Evolutionary conservation across 1,140 invertebrate species (phyloP), one percentile per base, ranked within the genome.

Genomic region (Thalassaphorura encarpata): DNA sequence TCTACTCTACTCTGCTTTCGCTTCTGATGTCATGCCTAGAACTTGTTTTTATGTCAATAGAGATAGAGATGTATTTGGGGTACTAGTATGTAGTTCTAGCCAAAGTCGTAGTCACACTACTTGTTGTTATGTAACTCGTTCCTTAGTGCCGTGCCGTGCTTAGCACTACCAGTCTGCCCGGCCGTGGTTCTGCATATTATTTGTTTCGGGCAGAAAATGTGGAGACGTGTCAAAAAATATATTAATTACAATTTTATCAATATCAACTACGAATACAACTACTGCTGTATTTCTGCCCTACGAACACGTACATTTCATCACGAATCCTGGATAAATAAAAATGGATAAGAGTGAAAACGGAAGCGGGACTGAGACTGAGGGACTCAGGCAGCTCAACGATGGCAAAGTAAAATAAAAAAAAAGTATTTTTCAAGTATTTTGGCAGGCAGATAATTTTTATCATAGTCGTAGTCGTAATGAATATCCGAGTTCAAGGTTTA

Each of bases 291-390:
- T n/a, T n/a, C n/a, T n/a, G n/a, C n/a, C n/a, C n/a, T n/a, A n/a
- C n/a, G n/a, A n/a, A n/a, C n/a, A n/a, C n/a, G n/a, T n/a, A 96
- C 89, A 71, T 83, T 91, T 62, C 87, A 79, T 66, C 95, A 75
- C 54, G 89, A 93, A 21, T 91, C 95, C 54, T 91, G 93, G 51
- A 92, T 97, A 18, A 45, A 18, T 15, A 11, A 6, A 15, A 18
- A 23, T 13, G 21, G 15, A 23, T 45, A 8, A 45, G 42, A 45
- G 42, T 45, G 6, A 23, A 23, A 45, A 45, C 18, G 21, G 11
- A 11, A 36, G 11, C 33, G 33, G 33, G 11, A 11, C 11, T 36
- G 11, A 36, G n/a, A n/a, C n/a, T 36, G 11, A 36, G 11, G 11
- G 33, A n/a, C 11, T 36, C n/a, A 11, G 11, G 33, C 11, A 36